Percentiles rank a stretch among this genome's conserved stretches.
Conservation (phyloP, 2,113 vertebrate species). For the Rhineura floridana region DNA sequence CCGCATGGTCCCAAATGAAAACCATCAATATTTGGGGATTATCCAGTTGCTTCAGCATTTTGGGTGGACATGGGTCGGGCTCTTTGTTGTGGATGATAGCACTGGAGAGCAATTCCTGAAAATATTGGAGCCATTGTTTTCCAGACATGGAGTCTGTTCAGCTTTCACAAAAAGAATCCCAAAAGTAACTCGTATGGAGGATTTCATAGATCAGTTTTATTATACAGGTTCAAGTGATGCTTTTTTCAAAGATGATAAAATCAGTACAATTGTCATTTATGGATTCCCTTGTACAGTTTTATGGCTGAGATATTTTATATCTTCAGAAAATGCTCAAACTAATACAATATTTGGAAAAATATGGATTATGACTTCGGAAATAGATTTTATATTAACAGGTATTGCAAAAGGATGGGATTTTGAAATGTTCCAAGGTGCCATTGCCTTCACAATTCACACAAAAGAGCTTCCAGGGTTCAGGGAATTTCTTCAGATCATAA, state of each 20-base stretch:
- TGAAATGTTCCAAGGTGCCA: background rate
- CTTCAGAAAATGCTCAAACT: background rate
- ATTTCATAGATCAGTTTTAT: background rate
- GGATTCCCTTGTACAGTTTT: background rate
- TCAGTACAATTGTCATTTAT: background rate
- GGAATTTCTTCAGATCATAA: background rate
- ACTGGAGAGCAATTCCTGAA: conserved; percentile 1
- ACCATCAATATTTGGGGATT: background rate
- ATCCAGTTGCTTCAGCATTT: background rate
- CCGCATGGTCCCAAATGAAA: background rate
- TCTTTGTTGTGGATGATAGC: background rate
- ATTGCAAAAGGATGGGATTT: too few relatives aligned
- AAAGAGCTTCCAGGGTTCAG: background rate
- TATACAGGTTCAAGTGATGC: accelerated
- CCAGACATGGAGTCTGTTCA: background rate
- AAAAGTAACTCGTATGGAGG: background rate
- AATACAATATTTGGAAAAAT: background rate
- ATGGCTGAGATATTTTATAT: background rate
- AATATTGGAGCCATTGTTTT: background rate
- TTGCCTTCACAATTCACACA: background rate
- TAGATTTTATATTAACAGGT: background rate
- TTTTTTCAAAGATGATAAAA: background rate
- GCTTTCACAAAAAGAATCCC: background rate
- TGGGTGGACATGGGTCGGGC: conserved; percentile 3
- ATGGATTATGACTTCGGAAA: background rate